Base-by-base conservation (phyloP, 2,113 vertebrate species). In the Chrysochloris asiatica region DNA sequence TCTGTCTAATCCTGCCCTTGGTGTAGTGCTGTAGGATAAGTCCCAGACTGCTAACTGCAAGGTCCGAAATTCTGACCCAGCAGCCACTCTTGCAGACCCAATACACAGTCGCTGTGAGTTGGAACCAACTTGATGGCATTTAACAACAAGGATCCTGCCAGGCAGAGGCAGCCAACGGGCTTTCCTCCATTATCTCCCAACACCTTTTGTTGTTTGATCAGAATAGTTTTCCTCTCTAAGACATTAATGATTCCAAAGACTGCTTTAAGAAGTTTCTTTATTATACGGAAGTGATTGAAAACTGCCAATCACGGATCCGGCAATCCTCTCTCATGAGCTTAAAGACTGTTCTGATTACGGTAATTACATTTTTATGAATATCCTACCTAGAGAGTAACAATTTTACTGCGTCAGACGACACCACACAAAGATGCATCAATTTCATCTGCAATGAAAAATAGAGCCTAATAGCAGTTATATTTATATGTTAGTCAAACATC, bases 311-410 rank as follows among this genome's bases (percentile, higher is more conserved):
- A 89, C 19, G 16, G 52, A 83, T 75, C 91, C 92, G 95, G 86
- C 92, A 91, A 91, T 94, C 96, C 94, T 80, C 82, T 88, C 95
- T 94, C 89, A 79, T 95, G 87, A 95, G 87, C 85, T 97, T 95
- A 95, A 96, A 90, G 79, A 94, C 56, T 81, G 81, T 93, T 94
- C 90, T 94, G 94, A 95, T 94, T 96, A 95, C 86, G 52, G 87
- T 95, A 95, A 95, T 95, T 96, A 93, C 86, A 95, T 96, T 96
- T 97, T 96, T 96, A 95, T 97, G 96, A 93, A 94, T 97, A 96
- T 94, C 95, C 93, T 95, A 95, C 84, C 89, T 83, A 90, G 69
- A 86, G 79, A 94, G 83, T 89, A 77, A 97, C 87, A 96, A 93
- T 90, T 93, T 95, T 87, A 95, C 89, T 36, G 4, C 91, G 88